A percentile compares a stretch with the other conserved stretches of the same genome.
Conservation (phyloP, 2,797 vertebrate genomes). For the Pristis pectinata region DNA sequence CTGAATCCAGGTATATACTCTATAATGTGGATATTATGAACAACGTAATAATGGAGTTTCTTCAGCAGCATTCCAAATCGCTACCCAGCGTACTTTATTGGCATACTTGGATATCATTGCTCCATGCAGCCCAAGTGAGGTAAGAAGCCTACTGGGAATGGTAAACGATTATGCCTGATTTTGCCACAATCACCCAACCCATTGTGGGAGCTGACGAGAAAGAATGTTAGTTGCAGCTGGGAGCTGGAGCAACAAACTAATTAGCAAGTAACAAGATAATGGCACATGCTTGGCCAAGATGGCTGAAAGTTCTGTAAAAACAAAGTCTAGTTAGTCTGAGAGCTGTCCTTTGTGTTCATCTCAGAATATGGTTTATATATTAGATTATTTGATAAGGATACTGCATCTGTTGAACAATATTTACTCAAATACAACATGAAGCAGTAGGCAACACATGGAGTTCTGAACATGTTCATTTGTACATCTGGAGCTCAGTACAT, state of each 20-base stretch:
- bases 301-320: not conserved
- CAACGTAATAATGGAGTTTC: constrained; percentile 15
- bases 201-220: not conserved
- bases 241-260: not conserved
- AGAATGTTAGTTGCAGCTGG: not conserved
- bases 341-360: not conserved
- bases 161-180: constrained; percentile 27
- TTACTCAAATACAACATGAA: not conserved
- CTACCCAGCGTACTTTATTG: not conserved
- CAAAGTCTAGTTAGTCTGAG: not conserved
- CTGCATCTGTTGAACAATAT: not conserved
- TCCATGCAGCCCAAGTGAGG: constrained; percentile 8
- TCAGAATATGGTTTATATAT: not conserved
- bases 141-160: constrained; percentile 31
- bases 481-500: not conserved
- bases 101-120: not conserved
- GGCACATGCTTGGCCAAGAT: not conserved
- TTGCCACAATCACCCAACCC: not conserved
- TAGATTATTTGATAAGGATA: not conserved
- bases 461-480: not conserved
- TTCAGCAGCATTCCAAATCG: constrained; percentile 18
- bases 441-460: not conserved
- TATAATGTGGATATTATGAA: not conserved
- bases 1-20: not conserved
- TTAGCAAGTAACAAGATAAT: not conserved